These are phyloP conservation scores for Iguana delicatissima DNA, from an alignment of 2,797 vertebrate species.

Conservation along the genomic window DNA sequence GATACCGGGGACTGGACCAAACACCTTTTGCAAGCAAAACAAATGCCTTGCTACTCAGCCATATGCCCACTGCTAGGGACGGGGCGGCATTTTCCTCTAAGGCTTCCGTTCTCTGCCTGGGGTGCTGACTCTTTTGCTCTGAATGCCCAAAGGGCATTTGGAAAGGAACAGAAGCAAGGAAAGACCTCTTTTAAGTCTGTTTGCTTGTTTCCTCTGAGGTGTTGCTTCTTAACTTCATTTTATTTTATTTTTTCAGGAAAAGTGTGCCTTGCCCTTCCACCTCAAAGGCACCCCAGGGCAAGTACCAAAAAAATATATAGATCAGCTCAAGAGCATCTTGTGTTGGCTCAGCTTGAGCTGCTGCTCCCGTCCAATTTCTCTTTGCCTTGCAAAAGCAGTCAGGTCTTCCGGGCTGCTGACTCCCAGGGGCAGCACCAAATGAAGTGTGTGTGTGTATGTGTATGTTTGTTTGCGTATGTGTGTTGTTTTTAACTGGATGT, in stretches of 20 bases:
- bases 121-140: background rate
- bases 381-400: background rate
- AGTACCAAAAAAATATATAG: background rate
- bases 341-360: background rate
- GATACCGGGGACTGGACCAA: background rate
- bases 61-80: too few species aligned
- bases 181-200: too few species aligned
- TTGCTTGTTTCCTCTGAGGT: background rate
- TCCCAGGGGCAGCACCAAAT: background rate
- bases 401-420: background rate
- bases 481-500: background rate
- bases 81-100: background rate
- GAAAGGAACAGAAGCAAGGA: background rate
- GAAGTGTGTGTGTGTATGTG: background rate
- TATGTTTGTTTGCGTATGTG: background rate
- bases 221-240: background rate
- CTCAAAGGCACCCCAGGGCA: background rate
- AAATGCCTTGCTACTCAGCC: background rate
- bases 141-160: background rate
- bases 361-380: background rate
- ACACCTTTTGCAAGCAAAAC: background rate
- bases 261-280: background rate
- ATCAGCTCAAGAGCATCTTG: background rate
- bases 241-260: background rate
- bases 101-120: background rate